Conservation (phyloP, 1,140 invertebrate species). For the Leguminivora glycinivorella region DNA sequence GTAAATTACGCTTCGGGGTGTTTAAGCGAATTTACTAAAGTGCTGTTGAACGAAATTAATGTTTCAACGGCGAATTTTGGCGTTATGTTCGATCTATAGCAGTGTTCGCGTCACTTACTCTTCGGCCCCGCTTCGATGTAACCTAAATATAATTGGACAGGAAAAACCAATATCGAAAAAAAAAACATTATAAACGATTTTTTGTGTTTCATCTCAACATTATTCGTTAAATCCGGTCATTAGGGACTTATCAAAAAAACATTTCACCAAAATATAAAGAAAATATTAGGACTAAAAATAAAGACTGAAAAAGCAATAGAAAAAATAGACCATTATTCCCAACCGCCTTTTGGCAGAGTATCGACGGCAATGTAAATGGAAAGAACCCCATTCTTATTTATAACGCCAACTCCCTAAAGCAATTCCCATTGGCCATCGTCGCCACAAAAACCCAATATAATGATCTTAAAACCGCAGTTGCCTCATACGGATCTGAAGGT, state of each 20-base stretch:
- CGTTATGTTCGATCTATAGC: constrained; percentile 31
- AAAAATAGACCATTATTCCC: constrained; percentile 20
- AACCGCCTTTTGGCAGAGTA: constrained; percentile 23
- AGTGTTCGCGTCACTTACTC: neutral
- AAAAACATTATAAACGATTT: neutral
- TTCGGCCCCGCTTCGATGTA: neutral
- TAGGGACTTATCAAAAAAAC: neutral
- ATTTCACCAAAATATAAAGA: neutral
- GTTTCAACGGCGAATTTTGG: constrained; percentile 36
- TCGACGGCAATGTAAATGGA: constrained; percentile 27
- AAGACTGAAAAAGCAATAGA: constrained; percentile 12
- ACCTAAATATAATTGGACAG: neutral
- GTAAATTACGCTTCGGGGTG: constrained; percentile 53
- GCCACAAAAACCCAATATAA: neutral
- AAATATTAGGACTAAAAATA: neutral
- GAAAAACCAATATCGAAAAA: neutral
- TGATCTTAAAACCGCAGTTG: neutral
- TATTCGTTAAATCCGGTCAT: neutral
- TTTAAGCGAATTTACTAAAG: constrained; percentile 53
- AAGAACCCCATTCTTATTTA: constrained; percentile 27
- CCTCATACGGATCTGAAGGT: neutral
- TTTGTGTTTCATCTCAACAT: neutral
- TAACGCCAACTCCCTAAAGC: constrained; percentile 1
- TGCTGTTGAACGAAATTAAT: constrained; percentile 59
- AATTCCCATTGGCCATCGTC: neutral